Evolutionary conservation across 2,888 invertebrate genomes (phyloP), one percentile per base, ranked within the genome.

Genomic region (Enchytraeus crypticus): DNA sequence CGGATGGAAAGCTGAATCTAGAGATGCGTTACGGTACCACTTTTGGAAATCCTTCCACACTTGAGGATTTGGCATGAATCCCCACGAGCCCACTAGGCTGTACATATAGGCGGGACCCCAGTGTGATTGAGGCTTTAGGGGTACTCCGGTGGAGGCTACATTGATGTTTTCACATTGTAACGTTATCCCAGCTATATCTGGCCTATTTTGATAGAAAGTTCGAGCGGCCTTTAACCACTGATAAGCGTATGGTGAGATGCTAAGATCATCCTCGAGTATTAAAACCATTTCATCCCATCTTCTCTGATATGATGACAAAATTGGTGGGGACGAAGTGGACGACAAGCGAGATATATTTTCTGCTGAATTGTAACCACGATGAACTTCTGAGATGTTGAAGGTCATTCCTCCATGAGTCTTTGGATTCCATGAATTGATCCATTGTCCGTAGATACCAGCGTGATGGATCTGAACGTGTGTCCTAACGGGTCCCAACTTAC

Each of bases 261-360:
- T 66, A 11, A 72, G 18, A 58, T 74, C 73, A 53, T 74, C 73
- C 47, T 74, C 73, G 5, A 74, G 56, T 32, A 74, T 69, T 0
- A 74, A 60, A 2, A 66, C 73, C 34, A 73, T 71, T 62, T 74
- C 73, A 14, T 70, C 18, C 38, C 11, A n/a, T n/a, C n/a, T n/a
- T n/a, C n/a, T n/a, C n/a, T n/a, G n/a, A n/a, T n/a, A n/a, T n/a
- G n/a, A n/a, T n/a, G n/a, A n/a, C n/a, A n/a, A n/a, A n/a, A n/a
- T n/a, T n/a, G n/a, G n/a, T n/a, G n/a, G n/a, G n/a, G n/a, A n/a
- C n/a, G n/a, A n/a, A n/a, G n/a, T n/a, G n/a, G n/a, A n/a, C n/a
- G n/a, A n/a, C n/a, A n/a, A n/a, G n/a, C n/a, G n/a, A n/a, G n/a
- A n/a, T n/a, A n/a, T n/a, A n/a, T n/a, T n/a, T n/a, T n/a, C n/a